Evolutionary conservation across 2,888 invertebrate genomes (phyloP).

Genomic region (Eilema caniola): DNA sequence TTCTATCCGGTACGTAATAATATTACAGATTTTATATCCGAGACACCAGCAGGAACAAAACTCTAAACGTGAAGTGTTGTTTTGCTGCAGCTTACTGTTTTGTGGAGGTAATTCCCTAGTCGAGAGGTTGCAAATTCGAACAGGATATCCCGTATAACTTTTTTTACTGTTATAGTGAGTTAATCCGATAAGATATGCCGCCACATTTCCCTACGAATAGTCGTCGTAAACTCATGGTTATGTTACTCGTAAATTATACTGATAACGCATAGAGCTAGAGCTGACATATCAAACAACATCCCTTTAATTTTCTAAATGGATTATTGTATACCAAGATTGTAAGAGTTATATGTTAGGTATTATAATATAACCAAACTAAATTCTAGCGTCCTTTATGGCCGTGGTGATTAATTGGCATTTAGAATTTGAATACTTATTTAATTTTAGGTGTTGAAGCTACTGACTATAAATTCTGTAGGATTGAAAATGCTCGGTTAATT

Average conservation of each 20-base stretch:
- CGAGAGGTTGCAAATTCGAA: background rate
- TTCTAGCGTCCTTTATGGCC: too few relatives aligned
- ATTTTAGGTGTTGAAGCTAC: too few relatives aligned
- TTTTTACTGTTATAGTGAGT: constrained; percentile 9
- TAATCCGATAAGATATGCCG: constrained; percentile 30
- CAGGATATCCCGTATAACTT: background rate
- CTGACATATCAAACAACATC: constrained; percentile 3
- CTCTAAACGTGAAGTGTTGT: background rate
- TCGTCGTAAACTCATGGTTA: constrained; percentile 33
- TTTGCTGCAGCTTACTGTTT: background rate
- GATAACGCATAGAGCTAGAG: background rate
- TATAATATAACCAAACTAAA: too few relatives aligned
- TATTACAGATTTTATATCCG: background rate
- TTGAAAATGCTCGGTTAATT: too few relatives aligned
- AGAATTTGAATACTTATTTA: too few relatives aligned
- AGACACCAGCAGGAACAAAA: background rate
- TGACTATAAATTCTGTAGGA: too few relatives aligned
- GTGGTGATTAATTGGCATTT: background rate
- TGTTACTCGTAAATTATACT: constrained; percentile 29
- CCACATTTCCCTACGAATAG: constrained; percentile 39
- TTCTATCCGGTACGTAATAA: background rate
- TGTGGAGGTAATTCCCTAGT: background rate
- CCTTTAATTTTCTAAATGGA: background rate
- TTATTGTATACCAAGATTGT: background rate
- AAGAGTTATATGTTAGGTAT: background rate